Conservation (phyloP, 1,140 invertebrate genomes). For the Drosophila virilis region DNA sequence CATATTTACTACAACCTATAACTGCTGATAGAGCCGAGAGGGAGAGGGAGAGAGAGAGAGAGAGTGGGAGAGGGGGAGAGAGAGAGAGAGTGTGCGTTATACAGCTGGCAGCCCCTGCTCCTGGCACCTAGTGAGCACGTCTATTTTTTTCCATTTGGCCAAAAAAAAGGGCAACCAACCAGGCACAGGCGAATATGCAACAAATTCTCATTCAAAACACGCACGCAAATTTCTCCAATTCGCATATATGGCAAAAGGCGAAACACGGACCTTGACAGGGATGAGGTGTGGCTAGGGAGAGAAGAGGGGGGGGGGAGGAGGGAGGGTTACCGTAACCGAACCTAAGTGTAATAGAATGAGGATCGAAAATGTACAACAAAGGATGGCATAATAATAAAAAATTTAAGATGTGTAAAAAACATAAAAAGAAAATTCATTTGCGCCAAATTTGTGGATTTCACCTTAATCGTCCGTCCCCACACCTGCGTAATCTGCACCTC, state of each 20-base stretch:
- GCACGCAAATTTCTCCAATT: constrained; percentile 82
- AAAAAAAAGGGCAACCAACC: constrained; percentile 48
- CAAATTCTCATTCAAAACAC: constrained; percentile 83
- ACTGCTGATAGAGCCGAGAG: constrained; percentile 36
- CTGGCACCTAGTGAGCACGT: constrained; percentile 58
- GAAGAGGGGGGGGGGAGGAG: neutral
- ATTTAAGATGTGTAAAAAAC: constrained; percentile 83
- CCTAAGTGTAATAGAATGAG: constrained; percentile 79
- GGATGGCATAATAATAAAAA: constrained; percentile 82
- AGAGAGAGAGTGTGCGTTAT: too few relatives aligned
- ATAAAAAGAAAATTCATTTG: constrained; percentile 83
- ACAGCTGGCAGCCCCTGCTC: constrained; percentile 27
- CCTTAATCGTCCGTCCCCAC: constrained; percentile 82
- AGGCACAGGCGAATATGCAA: constrained; percentile 69
- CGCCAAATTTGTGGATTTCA: constrained; percentile 82
- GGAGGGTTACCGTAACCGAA: constrained; percentile 44
- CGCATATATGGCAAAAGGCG: constrained; percentile 60
- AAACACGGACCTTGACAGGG: constrained; percentile 23
- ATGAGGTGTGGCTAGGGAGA: neutral
- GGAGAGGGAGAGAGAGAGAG: neutral
- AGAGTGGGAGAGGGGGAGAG: neutral
- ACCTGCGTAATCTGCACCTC: too few relatives aligned
- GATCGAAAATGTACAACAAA: constrained; percentile 81
- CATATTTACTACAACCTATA: constrained; percentile 65
- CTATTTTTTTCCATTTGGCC: constrained; percentile 80